Percentiles rank a stretch among this genome's conserved stretches.
These are phyloP conservation scores for Penaeus monodon DNA, from an alignment of 2,888 invertebrate species.

Conservation along the genomic window DNA sequence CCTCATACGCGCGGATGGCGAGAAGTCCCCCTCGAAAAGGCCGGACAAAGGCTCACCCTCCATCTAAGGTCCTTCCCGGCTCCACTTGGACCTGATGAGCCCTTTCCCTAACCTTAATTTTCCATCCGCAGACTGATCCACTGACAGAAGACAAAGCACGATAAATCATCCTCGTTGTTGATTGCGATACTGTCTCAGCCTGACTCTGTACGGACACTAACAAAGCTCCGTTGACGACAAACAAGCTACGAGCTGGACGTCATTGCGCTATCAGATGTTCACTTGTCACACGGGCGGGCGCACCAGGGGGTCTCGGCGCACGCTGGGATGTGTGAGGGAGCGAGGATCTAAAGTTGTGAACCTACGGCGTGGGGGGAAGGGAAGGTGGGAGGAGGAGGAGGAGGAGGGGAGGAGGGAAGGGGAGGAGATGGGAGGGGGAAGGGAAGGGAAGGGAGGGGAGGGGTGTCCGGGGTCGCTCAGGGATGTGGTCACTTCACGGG, in stretches of 20 bases:
- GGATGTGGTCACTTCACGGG: too few species aligned
- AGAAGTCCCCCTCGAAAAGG: background rate
- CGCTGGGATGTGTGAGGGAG: constrained; percentile 49
- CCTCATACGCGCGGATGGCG: too few species aligned
- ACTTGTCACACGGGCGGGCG: constrained; percentile 48
- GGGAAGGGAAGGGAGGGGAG: background rate
- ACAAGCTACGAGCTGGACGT: constrained; percentile 48
- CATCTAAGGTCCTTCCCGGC: background rate
- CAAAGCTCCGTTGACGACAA: constrained; percentile 49
- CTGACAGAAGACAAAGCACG: constrained; percentile 49
- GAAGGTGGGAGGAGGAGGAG: background rate
- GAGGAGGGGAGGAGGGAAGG: background rate
- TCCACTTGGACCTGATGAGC: background rate
- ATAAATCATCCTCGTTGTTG: constrained; percentile 52
- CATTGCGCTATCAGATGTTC: constrained; percentile 51
- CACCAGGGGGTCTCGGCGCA: constrained; percentile 42
- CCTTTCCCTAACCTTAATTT: constrained; percentile 33
- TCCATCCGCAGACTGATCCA: constrained; percentile 35
- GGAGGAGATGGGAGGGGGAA: background rate
- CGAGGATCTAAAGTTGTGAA: constrained; percentile 30
- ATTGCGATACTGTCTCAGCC: constrained; percentile 54
- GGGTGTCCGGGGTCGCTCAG: background rate
- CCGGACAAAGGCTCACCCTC: background rate
- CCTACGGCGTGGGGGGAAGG: constrained; percentile 31
- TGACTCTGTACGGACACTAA: constrained; percentile 34